Evolutionary conservation across 2,888 invertebrate species (phyloP), one percentile per base, ranked within the genome.

Genomic region (Eupithecia dodoneata): DNA sequence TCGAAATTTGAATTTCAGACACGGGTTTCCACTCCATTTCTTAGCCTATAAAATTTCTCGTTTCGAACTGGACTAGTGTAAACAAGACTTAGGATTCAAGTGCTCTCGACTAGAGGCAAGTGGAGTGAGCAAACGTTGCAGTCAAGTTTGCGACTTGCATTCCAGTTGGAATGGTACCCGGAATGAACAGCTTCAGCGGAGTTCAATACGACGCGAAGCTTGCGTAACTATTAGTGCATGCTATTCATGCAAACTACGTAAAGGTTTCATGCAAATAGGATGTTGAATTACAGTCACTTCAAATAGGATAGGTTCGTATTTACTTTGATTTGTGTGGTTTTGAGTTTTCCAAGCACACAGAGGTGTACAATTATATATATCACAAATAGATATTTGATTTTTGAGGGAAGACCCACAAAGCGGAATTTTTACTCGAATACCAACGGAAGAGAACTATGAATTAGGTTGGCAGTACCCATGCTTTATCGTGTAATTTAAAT

Each of bases 101-200:
- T 71, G 76, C 73, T 65, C 77, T 79, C 73, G 69, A 81, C 83
- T 82, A 81, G 79, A 85, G 72, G 81, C 79, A 78, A 80, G 80
- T 84, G 86, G 88, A 81, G 88, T 91, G 91, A 90, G 91, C 85
- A 89, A 91, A 91, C 89, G 83, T 75, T 78, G 76, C 79, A 72
- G 49, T 59, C 77, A 73, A 81, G 79, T 81, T 81, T 74, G 73
- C 76, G 78, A 83, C 82, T 82, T 84, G 70, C 71, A 42, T 74
- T 63, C 73, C 75, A 73, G 72, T 55, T 76, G 67, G 70, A 77
- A 71, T 63, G 12, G 67, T 76, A 69, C 63, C 45, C 67, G 77
- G 81, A 78, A 81, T 81, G 80, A 79, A 83, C 73, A 52, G 75
- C 18, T 73, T 75, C 72, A 47, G 45, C 13, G 0, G 70, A 67